Evolutionary conservation across 2,113 vertebrate genomes (phyloP).

Genomic region (Myanophis thanlyinensis): DNA sequence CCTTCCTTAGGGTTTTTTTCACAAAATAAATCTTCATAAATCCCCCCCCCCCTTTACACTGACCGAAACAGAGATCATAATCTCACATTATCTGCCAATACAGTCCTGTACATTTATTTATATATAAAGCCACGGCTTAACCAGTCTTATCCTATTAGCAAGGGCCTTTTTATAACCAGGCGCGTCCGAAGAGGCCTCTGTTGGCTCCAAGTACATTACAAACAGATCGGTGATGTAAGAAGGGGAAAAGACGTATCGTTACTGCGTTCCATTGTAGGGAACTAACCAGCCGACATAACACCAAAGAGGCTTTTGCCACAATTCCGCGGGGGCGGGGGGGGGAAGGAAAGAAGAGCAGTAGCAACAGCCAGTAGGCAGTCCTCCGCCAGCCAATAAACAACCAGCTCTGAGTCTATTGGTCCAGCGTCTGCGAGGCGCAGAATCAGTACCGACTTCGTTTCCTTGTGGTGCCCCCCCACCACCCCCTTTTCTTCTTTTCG

Average conservation of each 20-base stretch:
- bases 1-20: background rate
- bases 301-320: background rate
- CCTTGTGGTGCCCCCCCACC: fast-evolving
- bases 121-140: background rate
- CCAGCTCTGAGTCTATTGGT: constrained; percentile 1
- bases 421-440: background rate
- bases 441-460: background rate
- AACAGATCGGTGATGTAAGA: background rate
- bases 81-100: background rate
- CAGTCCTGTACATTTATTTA: no score
- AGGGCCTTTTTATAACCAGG: background rate
- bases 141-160: background rate
- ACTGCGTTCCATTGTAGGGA: background rate
- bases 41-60: background rate
- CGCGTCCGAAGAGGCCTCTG: background rate
- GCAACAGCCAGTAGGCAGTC: background rate
- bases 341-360: background rate
- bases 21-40: background rate
- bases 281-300: background rate
- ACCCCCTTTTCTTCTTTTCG: background rate
- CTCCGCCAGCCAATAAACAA: constrained; percentile 8
- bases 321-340: background rate
- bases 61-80: background rate
- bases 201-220: no score
- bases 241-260: background rate